phyloP scores from a whole-genome alignment of 2,113 vertebrate genomes.

The Neotragus moschatus region DNA sequence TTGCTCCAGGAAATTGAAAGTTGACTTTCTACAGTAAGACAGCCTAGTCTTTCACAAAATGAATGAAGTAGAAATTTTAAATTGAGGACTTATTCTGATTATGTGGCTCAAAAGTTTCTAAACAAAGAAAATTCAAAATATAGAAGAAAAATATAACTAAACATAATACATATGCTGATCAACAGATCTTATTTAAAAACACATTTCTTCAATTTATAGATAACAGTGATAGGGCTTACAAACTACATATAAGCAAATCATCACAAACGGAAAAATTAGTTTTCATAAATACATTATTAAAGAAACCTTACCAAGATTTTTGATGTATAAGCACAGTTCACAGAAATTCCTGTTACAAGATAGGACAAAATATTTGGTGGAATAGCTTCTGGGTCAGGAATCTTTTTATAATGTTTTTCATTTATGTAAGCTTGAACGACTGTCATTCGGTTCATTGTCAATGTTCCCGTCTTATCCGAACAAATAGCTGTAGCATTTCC shows the following conservation, averaged over 20 bases:
- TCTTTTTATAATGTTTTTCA: constrained; percentile 91
- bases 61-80: not conserved
- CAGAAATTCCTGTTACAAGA: constrained; percentile 94
- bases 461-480: constrained; percentile 97
- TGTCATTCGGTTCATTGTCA: constrained; percentile 99
- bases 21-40: not conserved
- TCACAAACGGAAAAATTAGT: not conserved
- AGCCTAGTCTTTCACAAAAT: not conserved
- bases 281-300: constrained; percentile 24
- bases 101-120: not conserved
- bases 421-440: constrained; percentile 93
- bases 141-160: not conserved
- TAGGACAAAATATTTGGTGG: constrained; percentile 88
- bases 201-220: not conserved
- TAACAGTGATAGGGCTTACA: not conserved
- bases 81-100: not conserved
- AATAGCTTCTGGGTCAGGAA: constrained; percentile 92
- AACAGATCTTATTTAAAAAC: not conserved
- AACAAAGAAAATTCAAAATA: constrained; percentile 29
- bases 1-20: not conserved
- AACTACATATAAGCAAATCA: not conserved
- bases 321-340: constrained; percentile 98
- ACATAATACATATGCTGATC: not conserved
- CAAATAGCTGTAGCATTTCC: constrained; percentile 99
- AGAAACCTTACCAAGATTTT: constrained; percentile 93